Base-by-base conservation (phyloP, 2,797 vertebrate species). In the Brotula barbata region DNA sequence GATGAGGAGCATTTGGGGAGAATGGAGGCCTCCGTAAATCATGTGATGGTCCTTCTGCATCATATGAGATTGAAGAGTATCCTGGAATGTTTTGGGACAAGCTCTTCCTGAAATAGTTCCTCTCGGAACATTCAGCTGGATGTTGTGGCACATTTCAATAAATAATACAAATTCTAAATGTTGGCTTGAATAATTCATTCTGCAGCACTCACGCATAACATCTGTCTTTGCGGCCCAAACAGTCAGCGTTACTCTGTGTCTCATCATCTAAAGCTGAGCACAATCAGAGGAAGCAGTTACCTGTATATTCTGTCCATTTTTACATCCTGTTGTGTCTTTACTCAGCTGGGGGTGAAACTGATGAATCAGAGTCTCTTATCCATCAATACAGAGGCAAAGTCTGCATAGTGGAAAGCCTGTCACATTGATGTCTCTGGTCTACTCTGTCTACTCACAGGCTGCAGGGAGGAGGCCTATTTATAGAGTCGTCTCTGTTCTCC, bases 151-250 rank as follows among this genome's bases (percentile, higher is more conserved):
- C 72, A 73, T 84, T 78, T 67, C 58, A 68, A 85, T 89, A 68
- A 89, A 90, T 90, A 87, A 88, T 89, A 87, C 57, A 90, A 80
- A 79, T 64, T 85, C 75, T 84, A 75, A 86, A 86, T 87, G 85
- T 81, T 73, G 55, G 19, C 31, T 11, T 89, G 61, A 88, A 88
- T 90, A 68, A 88, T 90, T 82, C 13, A 88, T 77, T 49, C 52
- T 50, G 78, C 80, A 63, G 83, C 5, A 85, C 63, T 68, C 78
- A 67, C 82, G 83, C 76, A 80, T 78, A 79, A 77, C 62, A 57
- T 57, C 75, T 69, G 73, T 76, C 65, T 84, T 73, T 78, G 73
- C 73, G 25, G 8, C 4, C 4, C 25, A 28, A 8, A 28, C 4
- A 28, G 25, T 4, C 25, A 8, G 25, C 25, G 25, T 28, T 8